Conservation (phyloP, 2,888 invertebrate species). For the Hirtodrosophila alboralis region DNA sequence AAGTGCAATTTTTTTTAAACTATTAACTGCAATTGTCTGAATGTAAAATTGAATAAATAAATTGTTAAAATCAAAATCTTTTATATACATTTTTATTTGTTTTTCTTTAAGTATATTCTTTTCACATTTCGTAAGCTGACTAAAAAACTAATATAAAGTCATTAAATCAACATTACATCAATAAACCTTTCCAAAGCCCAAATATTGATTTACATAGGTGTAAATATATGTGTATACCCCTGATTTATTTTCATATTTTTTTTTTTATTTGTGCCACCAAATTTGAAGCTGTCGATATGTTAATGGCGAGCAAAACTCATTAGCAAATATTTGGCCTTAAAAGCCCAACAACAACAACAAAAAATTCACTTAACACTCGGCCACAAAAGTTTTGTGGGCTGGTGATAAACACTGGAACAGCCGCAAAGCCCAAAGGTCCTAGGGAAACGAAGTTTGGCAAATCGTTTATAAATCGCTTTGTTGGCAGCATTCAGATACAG, state of each 20-base stretch:
- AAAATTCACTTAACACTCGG: slow-evolving; percentile 67
- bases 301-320: slow-evolving; percentile 67
- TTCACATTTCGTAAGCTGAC: slow-evolving; percentile 10
- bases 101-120: too few relatives aligned
- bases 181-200: slow-evolving; percentile 19
- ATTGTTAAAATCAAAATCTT: too few relatives aligned
- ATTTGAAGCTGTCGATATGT: slow-evolving; percentile 45
- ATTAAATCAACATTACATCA: slow-evolving; percentile 31
- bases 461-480: slow-evolving; percentile 77
- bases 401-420: slow-evolving; percentile 27
- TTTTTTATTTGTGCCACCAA: slow-evolving; percentile 44
- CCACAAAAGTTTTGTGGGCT: slow-evolving; percentile 58
- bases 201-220: too few relatives aligned
- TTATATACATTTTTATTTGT: too few relatives aligned
- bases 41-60: too few relatives aligned
- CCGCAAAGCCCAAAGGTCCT: slow-evolving; percentile 59
- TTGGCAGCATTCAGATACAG: slow-evolving; percentile 20
- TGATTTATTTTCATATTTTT: background rate
- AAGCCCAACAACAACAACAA: slow-evolving; percentile 25
- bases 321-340: slow-evolving; percentile 71
- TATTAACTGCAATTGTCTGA: too few relatives aligned
- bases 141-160: slow-evolving; percentile 8
- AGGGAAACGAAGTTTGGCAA: slow-evolving; percentile 61
- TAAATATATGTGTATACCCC: too few relatives aligned
- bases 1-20: too few relatives aligned